These are phyloP conservation scores for Sinocyclocheilus anshuiensis DNA, from an alignment of 2,113 vertebrate genomes.

Conservation along the genomic window DNA sequence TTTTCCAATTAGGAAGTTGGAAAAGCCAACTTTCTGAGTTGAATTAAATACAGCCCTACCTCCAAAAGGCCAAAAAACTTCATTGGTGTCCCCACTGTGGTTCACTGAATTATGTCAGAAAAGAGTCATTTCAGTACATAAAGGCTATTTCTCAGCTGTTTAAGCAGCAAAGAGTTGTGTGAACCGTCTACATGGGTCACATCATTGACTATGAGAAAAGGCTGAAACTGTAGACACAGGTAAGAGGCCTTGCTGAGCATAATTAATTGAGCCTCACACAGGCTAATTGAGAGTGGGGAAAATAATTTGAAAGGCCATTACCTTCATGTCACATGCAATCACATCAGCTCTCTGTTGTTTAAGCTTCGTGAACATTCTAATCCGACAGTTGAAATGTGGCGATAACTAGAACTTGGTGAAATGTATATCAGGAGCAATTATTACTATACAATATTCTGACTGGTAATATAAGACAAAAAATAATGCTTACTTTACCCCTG, in stretches of 20 bases:
- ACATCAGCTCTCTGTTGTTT: constrained; percentile 43
- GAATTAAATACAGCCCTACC: neutral
- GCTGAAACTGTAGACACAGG: constrained; percentile 43
- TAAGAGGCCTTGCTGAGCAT: constrained; percentile 73
- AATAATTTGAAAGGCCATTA: constrained; percentile 79
- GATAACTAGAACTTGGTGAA: constrained; percentile 10
- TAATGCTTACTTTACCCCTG: neutral
- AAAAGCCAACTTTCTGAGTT: too few species aligned
- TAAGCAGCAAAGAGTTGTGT: neutral
- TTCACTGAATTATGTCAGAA: constrained; percentile 7
- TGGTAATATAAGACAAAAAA: neutral
- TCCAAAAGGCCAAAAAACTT: neutral
- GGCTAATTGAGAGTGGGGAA: constrained; percentile 85
- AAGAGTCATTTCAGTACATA: neutral
- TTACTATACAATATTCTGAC: neutral
- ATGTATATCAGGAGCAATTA: neutral
- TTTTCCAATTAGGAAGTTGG: too few species aligned
- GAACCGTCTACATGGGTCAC: constrained; percentile 31
- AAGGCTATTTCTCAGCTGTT: constrained; percentile 30
- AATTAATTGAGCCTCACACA: constrained; percentile 86
- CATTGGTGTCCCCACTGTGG: neutral
- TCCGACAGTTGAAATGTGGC: neutral
- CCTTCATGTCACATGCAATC: constrained; percentile 68
- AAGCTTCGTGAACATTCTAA: constrained; percentile 30
- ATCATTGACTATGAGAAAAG: neutral